Evolutionary conservation across 2,888 invertebrate genomes (phyloP), one percentile per base, ranked within the genome.

Genomic region (Julus scanicus): DNA sequence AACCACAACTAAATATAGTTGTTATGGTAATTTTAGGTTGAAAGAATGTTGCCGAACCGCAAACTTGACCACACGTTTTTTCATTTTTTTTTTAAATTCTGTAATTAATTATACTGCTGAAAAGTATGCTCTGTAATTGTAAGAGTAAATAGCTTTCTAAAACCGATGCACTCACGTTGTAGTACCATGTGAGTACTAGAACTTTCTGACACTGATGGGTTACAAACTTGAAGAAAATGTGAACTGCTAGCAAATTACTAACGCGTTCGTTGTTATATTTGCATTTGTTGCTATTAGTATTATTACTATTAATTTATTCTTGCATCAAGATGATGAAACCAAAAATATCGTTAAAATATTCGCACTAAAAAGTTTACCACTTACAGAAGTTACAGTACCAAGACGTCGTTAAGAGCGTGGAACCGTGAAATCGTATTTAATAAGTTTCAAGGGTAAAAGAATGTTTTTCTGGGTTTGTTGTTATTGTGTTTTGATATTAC

Each of bases 1-100:
- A 57, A 57, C 57, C 57, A n/a, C 57, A 5, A n/a, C 57, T n/a
- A 57, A 57, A 15, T n/a, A n/a, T n/a, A 57, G 57, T 57, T 17
- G 57, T 57, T 57, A 57, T 57, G 57, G 57, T 57, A 57, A 57
- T 57, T 57, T 57, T 57, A n/a, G 57, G 57, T 17, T 17, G 57
- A 17, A 57, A n/a, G 57, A 57, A 57, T 57, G 57, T n/a, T 57
- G 57, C 2, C n/a, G 53, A 57, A n/a, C 57, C 57, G 57, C 57
- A 57, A n/a, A 57, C 17, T 17, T 57, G 57, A 57, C 57, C 57
- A 57, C 53, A 13, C 8, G n/a, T n/a, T 53, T 53, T 53, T 53
- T 53, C 5, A 17, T 1, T n/a, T 57, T n/a, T 15, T 57, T 57
- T 1, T 57, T 15, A 53, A 53, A 53, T 53, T 15, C 53, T 15